Base-by-base conservation (phyloP, 2,797 vertebrate genomes). In the Sphenopsis melanotis region DNA sequence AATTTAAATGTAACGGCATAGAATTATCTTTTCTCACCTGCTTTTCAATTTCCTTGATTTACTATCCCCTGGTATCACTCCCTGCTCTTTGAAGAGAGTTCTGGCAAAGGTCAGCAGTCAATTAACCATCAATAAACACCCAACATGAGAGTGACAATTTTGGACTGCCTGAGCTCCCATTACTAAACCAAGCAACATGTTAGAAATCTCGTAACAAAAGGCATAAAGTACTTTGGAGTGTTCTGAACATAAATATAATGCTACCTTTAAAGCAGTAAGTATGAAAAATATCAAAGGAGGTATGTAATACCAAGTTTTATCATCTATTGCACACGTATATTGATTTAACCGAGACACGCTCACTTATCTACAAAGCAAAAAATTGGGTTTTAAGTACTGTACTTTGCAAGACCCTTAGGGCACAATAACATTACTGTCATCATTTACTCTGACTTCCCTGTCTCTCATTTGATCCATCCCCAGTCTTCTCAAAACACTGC, bases 301-400 rank as follows among this genome's bases (percentile, higher is more conserved):
- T 84, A 68, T 47, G 83, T 82, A 94, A 97, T 90, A 63, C 87
- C 81, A 74, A 94, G 52, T 68, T 95, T 95, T 94, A 94, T 94
- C 94, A 90, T 75, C 85, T 84, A 42, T 46, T 91, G 83, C 89
- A 91, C 65, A 37, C 30, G 1, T 87, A 87, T 86, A 96, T 91
- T 90, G 94, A 94, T 93, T 97, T 95, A 94, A 93, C 89, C 5
- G 1, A 85, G 94, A 94, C 94, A 94, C 2, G 15, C 72, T 94
- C 91, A 94, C 95, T 93, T 94, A 95, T 91, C 92, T 96, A 93
- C 94, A 96, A 97, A 95, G 93, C 95, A 96, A 95, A 90, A 96
- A 96, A 96, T 90, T 90, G 70, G 74, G 87, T 77, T 96, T 94
- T 96, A 96, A 97, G 94, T 86, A 96, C 77, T 70, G 80, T 77